These are phyloP conservation scores for Uria aalge DNA, from an alignment of 2,113 vertebrate genomes.

Conservation along the genomic window DNA sequence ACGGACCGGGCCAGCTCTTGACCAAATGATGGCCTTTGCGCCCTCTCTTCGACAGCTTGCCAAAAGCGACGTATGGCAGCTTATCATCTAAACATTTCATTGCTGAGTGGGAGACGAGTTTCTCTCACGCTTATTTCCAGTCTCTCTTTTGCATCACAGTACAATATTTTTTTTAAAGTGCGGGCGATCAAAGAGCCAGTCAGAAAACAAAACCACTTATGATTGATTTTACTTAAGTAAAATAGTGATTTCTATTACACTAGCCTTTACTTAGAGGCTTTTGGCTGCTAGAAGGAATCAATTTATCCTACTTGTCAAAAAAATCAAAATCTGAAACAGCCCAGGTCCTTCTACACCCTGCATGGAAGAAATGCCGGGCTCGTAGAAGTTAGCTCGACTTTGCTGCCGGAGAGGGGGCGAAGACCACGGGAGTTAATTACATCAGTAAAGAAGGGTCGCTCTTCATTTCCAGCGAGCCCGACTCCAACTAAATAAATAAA, in stretches of 20 bases:
- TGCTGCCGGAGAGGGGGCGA: background rate
- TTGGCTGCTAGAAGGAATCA: slow-evolving; percentile 51
- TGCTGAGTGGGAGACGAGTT: slow-evolving; percentile 60
- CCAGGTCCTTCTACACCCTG: background rate
- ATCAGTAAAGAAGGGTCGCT: background rate
- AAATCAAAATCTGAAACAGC: background rate
- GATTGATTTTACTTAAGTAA: slow-evolving; percentile 74
- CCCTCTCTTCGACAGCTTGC: slow-evolving; percentile 8
- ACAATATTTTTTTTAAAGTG: slow-evolving; percentile 26
- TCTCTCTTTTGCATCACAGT: slow-evolving; percentile 49
- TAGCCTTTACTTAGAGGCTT: slow-evolving; percentile 68
- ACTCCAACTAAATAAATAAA: background rate
- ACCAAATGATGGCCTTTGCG: background rate
- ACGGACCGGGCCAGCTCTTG: background rate
- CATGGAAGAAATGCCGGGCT: background rate
- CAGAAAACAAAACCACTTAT: slow-evolving; percentile 68
- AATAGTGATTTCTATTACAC: slow-evolving; percentile 62
- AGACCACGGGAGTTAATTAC: background rate
- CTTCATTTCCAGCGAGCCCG: background rate
- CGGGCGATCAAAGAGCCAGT: slow-evolving; percentile 65
- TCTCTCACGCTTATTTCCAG: slow-evolving; percentile 56
- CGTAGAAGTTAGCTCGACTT: slow-evolving; percentile 39
- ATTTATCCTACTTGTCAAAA: slow-evolving; percentile 67
- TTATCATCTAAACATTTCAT: slow-evolving; percentile 38
- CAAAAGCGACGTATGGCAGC: slow-evolving; percentile 40